Percentiles rank a stretch among this genome's conserved stretches.
Evolutionary conservation across 2,797 vertebrate genomes (phyloP).

Genomic region (Chaunax sp.): DNA sequence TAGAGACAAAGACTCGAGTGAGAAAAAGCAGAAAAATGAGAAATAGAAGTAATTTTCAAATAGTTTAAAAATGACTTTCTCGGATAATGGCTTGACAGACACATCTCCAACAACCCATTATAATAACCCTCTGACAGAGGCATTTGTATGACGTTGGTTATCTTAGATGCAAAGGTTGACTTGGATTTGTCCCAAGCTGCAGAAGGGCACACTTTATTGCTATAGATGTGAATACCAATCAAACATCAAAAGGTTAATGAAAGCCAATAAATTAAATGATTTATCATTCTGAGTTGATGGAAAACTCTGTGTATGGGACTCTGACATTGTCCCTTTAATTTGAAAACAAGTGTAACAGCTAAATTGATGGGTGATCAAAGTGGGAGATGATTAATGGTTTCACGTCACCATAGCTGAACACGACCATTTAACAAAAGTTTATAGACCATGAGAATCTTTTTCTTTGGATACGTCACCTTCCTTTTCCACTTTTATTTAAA

Average conservation of each 20-base stretch:
- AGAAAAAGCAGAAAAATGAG: not conserved
- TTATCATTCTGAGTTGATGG: slow-evolving; percentile 68
- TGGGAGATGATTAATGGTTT: slow-evolving; percentile 71
- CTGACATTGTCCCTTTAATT: slow-evolving; percentile 74
- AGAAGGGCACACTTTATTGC: slow-evolving; percentile 75
- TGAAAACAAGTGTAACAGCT: slow-evolving; percentile 71
- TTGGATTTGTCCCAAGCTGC: slow-evolving; percentile 28
- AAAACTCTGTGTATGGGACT: slow-evolving; percentile 57
- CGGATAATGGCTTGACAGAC: slow-evolving; percentile 31
- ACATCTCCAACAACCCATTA: slow-evolving; percentile 24
- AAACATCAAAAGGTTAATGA: slow-evolving; percentile 76
- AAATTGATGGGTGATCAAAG: slow-evolving; percentile 79
- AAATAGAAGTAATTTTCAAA: slow-evolving; percentile 11
- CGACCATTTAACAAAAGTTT: slow-evolving; percentile 30
- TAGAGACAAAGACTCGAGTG: not conserved
- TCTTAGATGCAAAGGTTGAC: slow-evolving; percentile 33
- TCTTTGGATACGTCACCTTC: slow-evolving; percentile 7
- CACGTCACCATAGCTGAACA: slow-evolving; percentile 47
- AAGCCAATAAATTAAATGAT: slow-evolving; percentile 77
- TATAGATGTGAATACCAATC: slow-evolving; percentile 79
- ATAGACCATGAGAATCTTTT: slow-evolving; percentile 19
- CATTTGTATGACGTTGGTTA: slow-evolving; percentile 40
- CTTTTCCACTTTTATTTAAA: not conserved
- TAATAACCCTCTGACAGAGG: slow-evolving; percentile 23
- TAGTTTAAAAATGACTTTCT: slow-evolving; percentile 15